Evolutionary conservation across 2,797 vertebrate species (phyloP).

Genomic region (Poecilia velifera): DNA sequence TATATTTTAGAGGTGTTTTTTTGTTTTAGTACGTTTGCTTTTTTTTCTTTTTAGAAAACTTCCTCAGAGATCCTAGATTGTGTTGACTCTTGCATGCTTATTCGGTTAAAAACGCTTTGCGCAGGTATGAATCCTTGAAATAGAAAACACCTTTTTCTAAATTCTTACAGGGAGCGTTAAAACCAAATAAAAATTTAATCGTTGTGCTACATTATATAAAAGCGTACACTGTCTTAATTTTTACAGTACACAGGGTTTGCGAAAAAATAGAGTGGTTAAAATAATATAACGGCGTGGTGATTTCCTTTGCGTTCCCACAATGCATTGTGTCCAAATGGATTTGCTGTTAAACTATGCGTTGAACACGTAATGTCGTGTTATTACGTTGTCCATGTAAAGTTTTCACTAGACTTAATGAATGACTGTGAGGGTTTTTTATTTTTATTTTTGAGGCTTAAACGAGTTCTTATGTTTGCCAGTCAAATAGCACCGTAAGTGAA

Average conservation of each 20-base stretch:
- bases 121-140: neutral
- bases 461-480: neutral
- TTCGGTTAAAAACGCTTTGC: neutral
- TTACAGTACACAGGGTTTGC: neutral
- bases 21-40: neutral
- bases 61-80: neutral
- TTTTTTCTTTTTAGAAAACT: neutral
- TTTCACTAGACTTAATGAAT: neutral
- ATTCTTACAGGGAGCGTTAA: neutral
- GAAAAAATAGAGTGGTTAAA: neutral
- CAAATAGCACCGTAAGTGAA: neutral
- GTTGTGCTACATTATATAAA: neutral
- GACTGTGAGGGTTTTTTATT: neutral
- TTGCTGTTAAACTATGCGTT: neutral
- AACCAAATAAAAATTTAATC: neutral
- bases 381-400: neutral
- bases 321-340: neutral
- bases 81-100: neutral
- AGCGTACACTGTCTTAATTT: too few relatives aligned
- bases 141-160: neutral
- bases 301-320: slow-evolving; percentile 17
- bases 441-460: neutral
- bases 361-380: neutral
- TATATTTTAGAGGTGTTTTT: neutral
- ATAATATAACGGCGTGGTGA: neutral